phyloP scores from a whole-genome alignment of 2,888 invertebrate species.

The Melanostoma scalare region DNA sequence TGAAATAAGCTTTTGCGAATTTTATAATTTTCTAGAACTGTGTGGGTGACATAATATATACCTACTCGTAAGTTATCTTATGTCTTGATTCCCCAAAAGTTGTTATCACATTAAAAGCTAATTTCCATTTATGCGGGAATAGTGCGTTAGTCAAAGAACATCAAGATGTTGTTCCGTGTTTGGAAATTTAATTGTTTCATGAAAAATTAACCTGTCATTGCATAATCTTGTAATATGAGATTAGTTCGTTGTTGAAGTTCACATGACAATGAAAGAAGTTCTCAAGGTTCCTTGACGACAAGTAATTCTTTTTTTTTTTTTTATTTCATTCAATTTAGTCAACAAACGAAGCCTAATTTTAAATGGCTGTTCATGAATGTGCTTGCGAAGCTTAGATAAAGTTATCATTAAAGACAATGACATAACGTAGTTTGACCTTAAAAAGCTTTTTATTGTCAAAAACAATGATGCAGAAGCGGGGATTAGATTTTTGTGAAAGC shows the following conservation, averaged over 20 bases:
- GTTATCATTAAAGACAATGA: too few species aligned
- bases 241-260: slow-evolving; percentile 6
- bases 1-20: slow-evolving; percentile 1
- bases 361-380: too few species aligned
- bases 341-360: too few species aligned
- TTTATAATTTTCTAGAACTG: slow-evolving; percentile 12
- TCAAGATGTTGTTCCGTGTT: not conserved
- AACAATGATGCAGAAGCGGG: too few species aligned
- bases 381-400: too few species aligned
- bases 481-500: too few species aligned
- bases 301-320: too few species aligned
- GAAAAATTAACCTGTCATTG: slow-evolving; percentile 25
- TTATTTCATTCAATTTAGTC: too few species aligned
- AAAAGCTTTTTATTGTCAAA: too few species aligned
- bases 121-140: slow-evolving; percentile 15
- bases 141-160: slow-evolving; percentile 18
- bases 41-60: slow-evolving; percentile 14
- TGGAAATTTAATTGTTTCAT: slow-evolving; percentile 35
- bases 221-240: slow-evolving; percentile 8
- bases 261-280: slow-evolving; percentile 22
- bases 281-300: not conserved
- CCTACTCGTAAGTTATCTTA: slow-evolving; percentile 11
- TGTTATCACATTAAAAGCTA: not conserved
- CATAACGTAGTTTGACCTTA: too few species aligned
- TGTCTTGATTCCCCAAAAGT: not conserved